A percentile compares a stretch with the other conserved stretches of the same genome.
Evolutionary conservation across 2,797 vertebrate genomes (phyloP).

Genomic region (Triplophysa bombifrons): DNA sequence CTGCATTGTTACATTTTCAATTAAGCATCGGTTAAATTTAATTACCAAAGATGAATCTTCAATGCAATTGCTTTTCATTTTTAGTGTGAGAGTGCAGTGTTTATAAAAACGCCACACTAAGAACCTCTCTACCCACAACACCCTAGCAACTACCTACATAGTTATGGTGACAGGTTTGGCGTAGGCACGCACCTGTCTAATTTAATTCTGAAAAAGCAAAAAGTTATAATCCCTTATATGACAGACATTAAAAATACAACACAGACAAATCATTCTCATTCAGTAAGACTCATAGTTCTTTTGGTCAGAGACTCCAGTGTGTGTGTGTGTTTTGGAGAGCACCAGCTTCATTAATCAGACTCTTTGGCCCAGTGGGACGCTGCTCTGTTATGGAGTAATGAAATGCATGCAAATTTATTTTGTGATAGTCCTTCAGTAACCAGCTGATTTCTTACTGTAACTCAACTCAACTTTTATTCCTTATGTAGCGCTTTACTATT

Average conservation of each 20-base stretch:
- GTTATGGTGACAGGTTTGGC: neutral
- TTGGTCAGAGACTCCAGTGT: conserved; percentile 5
- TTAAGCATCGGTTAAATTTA: too few species aligned
- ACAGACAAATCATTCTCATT: conserved; percentile 1
- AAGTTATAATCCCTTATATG: neutral
- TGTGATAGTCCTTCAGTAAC: neutral
- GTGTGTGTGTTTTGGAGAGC: conserved; percentile 60
- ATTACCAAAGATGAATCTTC: too few species aligned
- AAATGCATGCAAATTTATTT: conserved; percentile 77
- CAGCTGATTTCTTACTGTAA: neutral
- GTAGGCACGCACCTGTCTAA: neutral
- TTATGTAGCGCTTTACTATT: too few species aligned
- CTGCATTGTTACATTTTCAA: too few species aligned
- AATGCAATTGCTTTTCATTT: too few species aligned
- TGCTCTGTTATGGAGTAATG: conserved; percentile 74
- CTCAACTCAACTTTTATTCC: too few species aligned
- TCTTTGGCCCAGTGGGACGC: conserved; percentile 74
- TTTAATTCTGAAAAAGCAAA: neutral
- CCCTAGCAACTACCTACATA: neutral
- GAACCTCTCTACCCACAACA: neutral
- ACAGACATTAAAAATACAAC: conserved; percentile 4
- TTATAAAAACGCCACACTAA: neutral
- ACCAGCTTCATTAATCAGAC: conserved; percentile 77
- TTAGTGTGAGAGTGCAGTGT: too few species aligned
- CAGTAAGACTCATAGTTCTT: conserved; percentile 1